These are phyloP conservation scores for Arbacia lixula DNA, from an alignment of 53 echinoderm and acorn worm genomes.

Conservation along the genomic window DNA sequence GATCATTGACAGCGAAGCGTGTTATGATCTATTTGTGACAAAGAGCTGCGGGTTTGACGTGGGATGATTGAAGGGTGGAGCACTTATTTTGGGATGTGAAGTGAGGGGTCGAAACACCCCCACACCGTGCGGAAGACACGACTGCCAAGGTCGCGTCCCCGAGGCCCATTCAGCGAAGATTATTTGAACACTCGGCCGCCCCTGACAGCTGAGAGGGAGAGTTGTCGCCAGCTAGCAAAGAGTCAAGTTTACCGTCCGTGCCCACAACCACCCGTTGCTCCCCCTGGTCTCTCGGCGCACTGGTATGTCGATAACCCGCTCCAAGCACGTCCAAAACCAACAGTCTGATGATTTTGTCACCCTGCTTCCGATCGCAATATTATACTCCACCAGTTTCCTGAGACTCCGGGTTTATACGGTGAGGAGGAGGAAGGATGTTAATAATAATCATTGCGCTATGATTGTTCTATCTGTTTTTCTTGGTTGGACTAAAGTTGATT, in stretches of 20 bases:
- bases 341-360: background rate
- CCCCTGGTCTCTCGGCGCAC: conserved; percentile 10
- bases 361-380: too few species aligned
- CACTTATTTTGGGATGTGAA: background rate
- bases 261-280: conserved; percentile 14
- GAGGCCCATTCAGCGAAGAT: conserved; percentile 27
- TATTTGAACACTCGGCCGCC: conserved; percentile 29
- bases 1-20: too few species aligned
- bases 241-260: conserved; percentile 60
- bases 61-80: too few species aligned
- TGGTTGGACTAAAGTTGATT: too few species aligned
- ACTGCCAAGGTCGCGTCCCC: conserved; percentile 28
- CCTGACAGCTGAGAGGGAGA: conserved; percentile 47
- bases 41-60: too few species aligned
- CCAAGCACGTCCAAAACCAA: conserved; percentile 2
- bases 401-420: too few species aligned
- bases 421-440: too few species aligned
- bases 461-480: too few species aligned
- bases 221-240: conserved; percentile 54
- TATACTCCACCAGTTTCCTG: too few species aligned
- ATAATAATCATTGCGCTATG: too few species aligned
- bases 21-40: too few species aligned
- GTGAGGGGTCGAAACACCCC: conserved; percentile 1
- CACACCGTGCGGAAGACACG: conserved; percentile 40
- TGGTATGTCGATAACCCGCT: conserved; percentile 41